Percentiles rank a stretch among this genome's conserved stretches.
Evolutionary conservation across 2,888 invertebrate genomes (phyloP).

Genomic region (Ophioninae sp.): DNA sequence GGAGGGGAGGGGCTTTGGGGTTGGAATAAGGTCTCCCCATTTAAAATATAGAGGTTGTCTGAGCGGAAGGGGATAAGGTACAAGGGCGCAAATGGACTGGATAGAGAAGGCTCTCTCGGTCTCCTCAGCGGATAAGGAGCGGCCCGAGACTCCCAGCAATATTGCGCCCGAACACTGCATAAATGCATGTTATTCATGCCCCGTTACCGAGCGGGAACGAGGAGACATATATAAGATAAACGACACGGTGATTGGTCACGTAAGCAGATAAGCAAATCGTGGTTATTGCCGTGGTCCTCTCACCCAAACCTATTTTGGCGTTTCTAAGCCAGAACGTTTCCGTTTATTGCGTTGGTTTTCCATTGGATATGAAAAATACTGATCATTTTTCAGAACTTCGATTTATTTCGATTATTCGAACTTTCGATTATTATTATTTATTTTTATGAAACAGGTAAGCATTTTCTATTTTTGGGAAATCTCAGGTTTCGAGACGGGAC

Average conservation of each 20-base stretch:
- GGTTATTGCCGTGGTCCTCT: neutral
- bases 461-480: too few relatives aligned
- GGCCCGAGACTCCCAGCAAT: conserved; percentile 73
- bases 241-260: conserved; percentile 12
- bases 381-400: neutral
- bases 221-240: conserved; percentile 24
- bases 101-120: conserved; percentile 65
- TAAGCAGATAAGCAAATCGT: neutral
- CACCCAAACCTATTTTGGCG: neutral
- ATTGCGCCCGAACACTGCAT: conserved; percentile 74
- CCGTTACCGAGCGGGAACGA: conserved; percentile 67
- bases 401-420: too few relatives aligned
- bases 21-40: conserved; percentile 52
- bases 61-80: conserved; percentile 11
- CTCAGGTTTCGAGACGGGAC: neutral
- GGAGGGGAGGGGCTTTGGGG: conserved; percentile 22
- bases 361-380: neutral
- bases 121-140: conserved; percentile 70
- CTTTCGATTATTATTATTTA: too few relatives aligned
- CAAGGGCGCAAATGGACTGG: conserved; percentile 31
- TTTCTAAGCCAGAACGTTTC: neutral
- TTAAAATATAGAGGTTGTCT: conserved; percentile 50
- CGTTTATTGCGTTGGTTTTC: neutral
- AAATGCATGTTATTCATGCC: conserved; percentile 77
- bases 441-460: too few relatives aligned